Evolutionary conservation across 1,140 invertebrate species (phyloP), one percentile per base, ranked within the genome.

Genomic region (Drosophila gunungcola): DNA sequence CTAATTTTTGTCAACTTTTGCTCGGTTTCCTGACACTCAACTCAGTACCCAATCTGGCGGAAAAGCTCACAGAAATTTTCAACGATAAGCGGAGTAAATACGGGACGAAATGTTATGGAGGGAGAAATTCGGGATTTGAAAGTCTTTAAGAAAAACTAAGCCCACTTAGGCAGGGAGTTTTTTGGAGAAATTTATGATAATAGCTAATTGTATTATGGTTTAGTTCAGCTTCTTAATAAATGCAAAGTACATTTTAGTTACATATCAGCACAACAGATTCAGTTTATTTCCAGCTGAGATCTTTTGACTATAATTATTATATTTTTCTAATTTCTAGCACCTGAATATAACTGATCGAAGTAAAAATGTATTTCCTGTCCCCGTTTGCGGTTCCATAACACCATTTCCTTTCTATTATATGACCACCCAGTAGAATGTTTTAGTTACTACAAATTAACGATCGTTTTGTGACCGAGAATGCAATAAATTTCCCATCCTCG

Each of bases 391-490:
- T 21, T n/a, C 16, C n/a, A 2, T 2, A 58, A 9, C 1, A 32
- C n/a, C 58, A 34, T 21, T 64, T 49, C 29, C 29, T 36, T 38
- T 27, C 3, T 9, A 7, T 25, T 21, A 12, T 2, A 0, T n/a
- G 72, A 63, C 68, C 72, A 73, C 72, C 69, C 45, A 6, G 38
- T 16, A n/a, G 12, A 34, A 21, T 51, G 52, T 52, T 68, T 68
- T 68, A 68, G 64, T 68, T 68, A 57, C 42, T 46, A 61, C 55
- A 73, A 51, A 58, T 60, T 73, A 70, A 73, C 46, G 55, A 73
- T 72, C 68, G 29, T 65, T 73, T 60, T 60, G 38, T 56, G 46
- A 7, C 45, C 34, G 0, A 21, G 13, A 61, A 49, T 32, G 46
- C 46, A 13, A 52, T 65, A 49, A 49, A 41, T 70, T 36, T 69